phyloP scores from a whole-genome alignment of 2,888 invertebrate species.

The Belgica antarctica region DNA sequence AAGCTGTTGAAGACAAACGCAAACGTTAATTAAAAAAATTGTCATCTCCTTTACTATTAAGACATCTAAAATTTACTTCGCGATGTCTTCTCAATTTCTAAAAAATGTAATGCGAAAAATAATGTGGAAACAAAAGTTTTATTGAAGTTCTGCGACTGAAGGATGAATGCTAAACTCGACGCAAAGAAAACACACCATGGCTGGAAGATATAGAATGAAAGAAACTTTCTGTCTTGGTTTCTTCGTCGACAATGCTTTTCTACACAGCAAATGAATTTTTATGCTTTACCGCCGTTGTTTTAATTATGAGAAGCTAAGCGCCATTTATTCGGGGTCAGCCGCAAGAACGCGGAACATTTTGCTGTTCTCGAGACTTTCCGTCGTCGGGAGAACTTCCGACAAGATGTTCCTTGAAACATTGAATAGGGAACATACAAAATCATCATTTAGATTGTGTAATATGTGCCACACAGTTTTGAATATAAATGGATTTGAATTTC shows the following conservation, averaged over 20 bases:
- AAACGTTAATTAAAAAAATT: constrained; percentile 43
- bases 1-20: neutral
- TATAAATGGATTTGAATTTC: constrained; percentile 12
- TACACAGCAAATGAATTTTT: constrained; percentile 33
- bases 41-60: constrained; percentile 39
- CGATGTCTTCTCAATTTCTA: too few relatives aligned
- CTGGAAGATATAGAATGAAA: constrained; percentile 5
- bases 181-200: neutral
- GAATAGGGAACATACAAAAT: neutral
- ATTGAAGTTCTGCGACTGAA: neutral
- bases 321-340: constrained; percentile 34
- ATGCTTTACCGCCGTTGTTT: constrained; percentile 14
- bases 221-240: neutral
- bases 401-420: neutral
- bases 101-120: constrained; percentile 32
- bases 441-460: neutral
- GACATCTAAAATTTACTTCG: too few relatives aligned
- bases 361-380: neutral
- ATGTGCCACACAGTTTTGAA: constrained; percentile 22
- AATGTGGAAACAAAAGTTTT: constrained; percentile 28
- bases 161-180: constrained; percentile 25
- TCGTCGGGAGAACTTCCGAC: too few relatives aligned
- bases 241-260: neutral
- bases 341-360: too few relatives aligned
- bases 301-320: constrained; percentile 28